Conservation (phyloP, 2,113 vertebrate species). For the Circaetus gallicus region DNA sequence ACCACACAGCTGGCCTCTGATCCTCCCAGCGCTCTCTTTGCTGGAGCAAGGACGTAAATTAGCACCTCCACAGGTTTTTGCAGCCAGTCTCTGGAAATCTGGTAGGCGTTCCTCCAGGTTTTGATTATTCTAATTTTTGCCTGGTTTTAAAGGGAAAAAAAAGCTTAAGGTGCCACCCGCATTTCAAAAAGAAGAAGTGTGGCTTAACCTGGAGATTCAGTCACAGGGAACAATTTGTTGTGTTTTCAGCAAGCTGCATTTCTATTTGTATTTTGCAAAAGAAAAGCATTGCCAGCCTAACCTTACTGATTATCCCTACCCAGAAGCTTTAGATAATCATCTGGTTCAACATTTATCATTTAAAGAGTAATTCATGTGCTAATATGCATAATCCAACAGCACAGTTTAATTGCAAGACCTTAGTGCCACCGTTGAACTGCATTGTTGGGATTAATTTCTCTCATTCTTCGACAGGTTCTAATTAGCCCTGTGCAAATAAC, state of each 20-base stretch:
- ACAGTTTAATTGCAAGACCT: background rate
- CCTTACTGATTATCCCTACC: background rate
- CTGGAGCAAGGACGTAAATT: background rate
- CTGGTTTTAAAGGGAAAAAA: background rate
- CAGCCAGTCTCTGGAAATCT: background rate
- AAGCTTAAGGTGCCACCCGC: background rate
- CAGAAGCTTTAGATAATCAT: background rate
- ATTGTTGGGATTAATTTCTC: background rate
- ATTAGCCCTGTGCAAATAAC: background rate
- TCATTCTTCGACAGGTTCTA: background rate
- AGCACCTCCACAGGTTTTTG: background rate
- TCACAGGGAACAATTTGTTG: background rate
- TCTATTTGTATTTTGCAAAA: background rate
- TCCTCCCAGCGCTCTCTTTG: background rate
- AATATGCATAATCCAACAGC: background rate
- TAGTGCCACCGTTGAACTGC: background rate
- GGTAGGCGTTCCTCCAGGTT: background rate
- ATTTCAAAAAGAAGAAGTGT: background rate
- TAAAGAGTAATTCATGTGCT: background rate
- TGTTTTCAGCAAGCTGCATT: background rate
- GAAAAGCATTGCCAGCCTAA: background rate
- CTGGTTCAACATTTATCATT: background rate
- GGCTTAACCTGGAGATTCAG: background rate
- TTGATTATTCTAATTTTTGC: background rate
- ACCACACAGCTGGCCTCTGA: rapidly evolving